phyloP scores from a whole-genome alignment of 2,888 invertebrate species.

The Rutpela maculata region DNA sequence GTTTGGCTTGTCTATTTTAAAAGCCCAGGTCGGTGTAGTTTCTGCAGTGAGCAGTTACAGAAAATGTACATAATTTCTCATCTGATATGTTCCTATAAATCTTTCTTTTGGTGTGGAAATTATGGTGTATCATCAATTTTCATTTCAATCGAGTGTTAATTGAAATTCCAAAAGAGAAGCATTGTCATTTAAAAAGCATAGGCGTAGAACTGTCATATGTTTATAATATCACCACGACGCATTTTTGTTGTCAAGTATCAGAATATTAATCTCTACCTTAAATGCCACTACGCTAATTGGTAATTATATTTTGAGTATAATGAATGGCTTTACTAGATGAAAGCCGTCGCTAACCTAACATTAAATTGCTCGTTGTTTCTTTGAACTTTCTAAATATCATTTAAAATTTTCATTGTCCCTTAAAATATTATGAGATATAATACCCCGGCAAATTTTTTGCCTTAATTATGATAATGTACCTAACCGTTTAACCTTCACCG shows the following conservation, averaged over 20 bases:
- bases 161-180: conserved; percentile 64
- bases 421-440: conserved; percentile 7
- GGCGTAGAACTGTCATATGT: conserved; percentile 31
- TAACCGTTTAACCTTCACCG: background rate
- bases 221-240: conserved; percentile 24
- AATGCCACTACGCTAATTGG: conserved; percentile 34
- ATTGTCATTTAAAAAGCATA: conserved; percentile 58
- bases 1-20: too few relatives aligned
- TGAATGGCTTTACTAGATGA: conserved; percentile 34
- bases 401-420: conserved; percentile 26
- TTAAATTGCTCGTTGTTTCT: conserved; percentile 31
- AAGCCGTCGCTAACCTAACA: conserved; percentile 25
- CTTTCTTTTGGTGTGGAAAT: conserved; percentile 39
- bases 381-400: conserved; percentile 35
- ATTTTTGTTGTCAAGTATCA: conserved; percentile 36
- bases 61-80: background rate
- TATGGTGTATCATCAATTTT: conserved; percentile 62
- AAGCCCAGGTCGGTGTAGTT: background rate
- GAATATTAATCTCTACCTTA: conserved; percentile 38
- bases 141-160: conserved; percentile 65
- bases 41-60: background rate
- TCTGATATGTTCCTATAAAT: conserved; percentile 36
- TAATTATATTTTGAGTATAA: conserved; percentile 38
- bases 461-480: conserved; percentile 7
- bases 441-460: background rate